phyloP scores from a whole-genome alignment of 2,797 vertebrate species.

The Oryzias dopingdopingensis region DNA sequence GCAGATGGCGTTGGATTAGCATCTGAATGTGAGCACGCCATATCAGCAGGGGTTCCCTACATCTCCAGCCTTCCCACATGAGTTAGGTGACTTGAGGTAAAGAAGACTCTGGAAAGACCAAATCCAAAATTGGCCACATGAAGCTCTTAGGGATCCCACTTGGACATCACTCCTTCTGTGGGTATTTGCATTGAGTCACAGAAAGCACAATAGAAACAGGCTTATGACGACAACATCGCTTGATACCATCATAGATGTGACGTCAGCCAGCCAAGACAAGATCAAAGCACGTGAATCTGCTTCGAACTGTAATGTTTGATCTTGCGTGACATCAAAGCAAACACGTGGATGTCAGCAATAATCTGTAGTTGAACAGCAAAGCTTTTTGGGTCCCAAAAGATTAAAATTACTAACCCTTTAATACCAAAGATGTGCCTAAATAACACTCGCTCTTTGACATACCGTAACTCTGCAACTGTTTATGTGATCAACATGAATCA shows the following conservation, averaged over 20 bases:
- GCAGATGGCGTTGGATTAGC: slow-evolving; percentile 71
- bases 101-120: slow-evolving; percentile 19
- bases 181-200: neutral
- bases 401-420: neutral
- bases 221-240: slow-evolving; percentile 24
- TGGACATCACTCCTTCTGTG: slow-evolving; percentile 11
- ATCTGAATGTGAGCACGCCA: slow-evolving; percentile 56
- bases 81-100: slow-evolving; percentile 44
- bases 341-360: slow-evolving; percentile 35
- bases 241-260: slow-evolving; percentile 29
- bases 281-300: slow-evolving; percentile 26
- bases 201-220: slow-evolving; percentile 3
- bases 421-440: too few species aligned
- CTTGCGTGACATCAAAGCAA: neutral
- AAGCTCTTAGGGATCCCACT: rapidly evolving
- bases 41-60: slow-evolving; percentile 21
- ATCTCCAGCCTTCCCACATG: slow-evolving; percentile 28
- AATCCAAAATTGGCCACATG: slow-evolving; percentile 49
- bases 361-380: neutral
- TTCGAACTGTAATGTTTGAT: slow-evolving; percentile 42
- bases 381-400: neutral
- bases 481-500: too few species aligned
- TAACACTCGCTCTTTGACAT: too few species aligned
- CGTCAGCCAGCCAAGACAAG: slow-evolving; percentile 35
- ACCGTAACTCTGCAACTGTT: too few species aligned